Conservation (phyloP, 1,140 invertebrate genomes). For the Dinothrombium tinctorium region DNA sequence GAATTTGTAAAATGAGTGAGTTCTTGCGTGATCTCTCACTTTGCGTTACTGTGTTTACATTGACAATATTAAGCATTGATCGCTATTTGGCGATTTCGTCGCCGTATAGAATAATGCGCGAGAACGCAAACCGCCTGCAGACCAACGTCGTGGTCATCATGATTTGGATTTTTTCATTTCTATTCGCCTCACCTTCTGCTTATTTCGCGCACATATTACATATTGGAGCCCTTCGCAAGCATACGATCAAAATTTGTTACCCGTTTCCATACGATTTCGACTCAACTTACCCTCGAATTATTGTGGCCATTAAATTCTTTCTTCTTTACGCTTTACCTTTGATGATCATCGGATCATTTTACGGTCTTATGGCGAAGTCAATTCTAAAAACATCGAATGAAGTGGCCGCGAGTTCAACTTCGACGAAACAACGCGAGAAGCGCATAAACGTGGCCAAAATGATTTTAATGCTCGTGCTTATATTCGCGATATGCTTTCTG, state of each 20-base stretch:
- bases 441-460: constrained; percentile 44
- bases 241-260: constrained; percentile 43
- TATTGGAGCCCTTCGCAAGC: constrained; percentile 22
- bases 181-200: constrained; percentile 49
- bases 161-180: constrained; percentile 54
- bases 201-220: constrained; percentile 41
- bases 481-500: constrained; percentile 73
- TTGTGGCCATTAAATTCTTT: constrained; percentile 47
- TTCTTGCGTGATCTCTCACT: constrained; percentile 72
- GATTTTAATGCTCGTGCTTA: constrained; percentile 61
- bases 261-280: constrained; percentile 49
- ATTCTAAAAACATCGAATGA: background rate
- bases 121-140: background rate
- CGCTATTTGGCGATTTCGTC: constrained; percentile 62
- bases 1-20: constrained; percentile 53
- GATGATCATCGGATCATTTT: constrained; percentile 55
- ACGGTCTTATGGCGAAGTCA: constrained; percentile 51
- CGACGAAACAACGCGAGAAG: constrained; percentile 6
- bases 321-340: constrained; percentile 62
- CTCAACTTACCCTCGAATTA: constrained; percentile 35
- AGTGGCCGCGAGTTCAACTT: constrained; percentile 20
- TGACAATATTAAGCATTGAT: constrained; percentile 68
- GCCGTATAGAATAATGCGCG: constrained; percentile 39
- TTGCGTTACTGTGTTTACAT: constrained; percentile 74
- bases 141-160: constrained; percentile 12